Base-by-base conservation (phyloP, 2,113 vertebrate species). In the Rhineura floridana region DNA sequence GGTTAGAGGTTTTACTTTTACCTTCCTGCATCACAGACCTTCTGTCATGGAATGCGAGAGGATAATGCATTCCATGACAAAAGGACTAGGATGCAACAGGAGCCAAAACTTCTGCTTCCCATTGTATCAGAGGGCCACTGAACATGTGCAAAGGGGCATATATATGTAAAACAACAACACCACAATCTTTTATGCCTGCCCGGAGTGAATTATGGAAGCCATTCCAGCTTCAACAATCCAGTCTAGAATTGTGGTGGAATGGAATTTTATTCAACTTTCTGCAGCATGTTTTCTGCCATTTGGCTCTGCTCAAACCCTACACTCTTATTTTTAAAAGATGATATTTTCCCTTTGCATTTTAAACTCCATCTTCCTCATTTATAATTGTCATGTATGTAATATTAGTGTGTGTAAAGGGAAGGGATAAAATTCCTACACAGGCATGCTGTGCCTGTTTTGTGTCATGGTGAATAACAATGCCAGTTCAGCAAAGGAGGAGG, bases 401-500 rank as follows among this genome's bases (percentile, higher is more conserved):
- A 19, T 50, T 86, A 92, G 39, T 0, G 0, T 67, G 0, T 67
- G 1, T 91, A 88, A 33, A 23, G 2, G 39, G 7, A 73, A 83
- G 65, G 73, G 89, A 81, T 90, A 87, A 80, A 93, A 76, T 91
- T 86, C 12, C 3, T 84, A 69, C 81, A n/a, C 82, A 63, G 89
- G 88, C 93, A 88, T 23, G 76, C 62, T 90, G 1, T 2, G 0
- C 8, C 0, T 84, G 84, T 81, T 83, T 62, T 89, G 42, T 88
- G 62, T 82, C 4, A 42, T 8, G 46, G 83, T 86, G 93, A 62
- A 91, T 78, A 93, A 81, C 91, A 79, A 67, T 59, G 70, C 93
- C 92, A 93, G 93, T 84, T 94, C 87, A 78, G 95, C 93, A 87
- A 67, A 50, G 90, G 55, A 80, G 48, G 21, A n/a, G 83, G 91